Percentiles rank a stretch among this genome's conserved stretches.
phyloP scores from a whole-genome alignment of 2,113 vertebrate genomes.

The Peromyscus californicus region DNA sequence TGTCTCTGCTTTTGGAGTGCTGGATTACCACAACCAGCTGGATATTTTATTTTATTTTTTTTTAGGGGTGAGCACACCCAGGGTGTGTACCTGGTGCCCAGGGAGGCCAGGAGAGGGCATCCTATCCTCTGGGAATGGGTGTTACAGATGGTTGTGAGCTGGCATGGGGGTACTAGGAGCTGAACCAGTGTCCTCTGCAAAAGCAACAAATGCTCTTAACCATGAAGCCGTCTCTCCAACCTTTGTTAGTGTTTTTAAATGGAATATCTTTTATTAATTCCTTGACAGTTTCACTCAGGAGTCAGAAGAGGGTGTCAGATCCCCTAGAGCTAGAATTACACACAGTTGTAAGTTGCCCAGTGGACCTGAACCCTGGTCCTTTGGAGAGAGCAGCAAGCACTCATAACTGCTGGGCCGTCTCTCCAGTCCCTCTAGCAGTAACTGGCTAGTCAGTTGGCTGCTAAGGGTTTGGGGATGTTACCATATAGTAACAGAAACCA shows the following conservation, averaged over 20 bases:
- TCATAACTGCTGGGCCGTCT: background rate
- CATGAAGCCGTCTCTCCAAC: background rate
- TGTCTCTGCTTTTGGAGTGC: background rate
- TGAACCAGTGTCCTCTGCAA: background rate
- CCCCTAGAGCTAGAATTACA: background rate
- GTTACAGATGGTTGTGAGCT: background rate
- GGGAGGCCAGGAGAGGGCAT: background rate
- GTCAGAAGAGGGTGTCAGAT: background rate
- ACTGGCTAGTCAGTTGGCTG: background rate
- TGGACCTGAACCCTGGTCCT: background rate
- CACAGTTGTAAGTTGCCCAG: background rate
- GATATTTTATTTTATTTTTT: background rate
- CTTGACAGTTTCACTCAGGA: background rate
- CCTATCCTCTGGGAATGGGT: background rate
- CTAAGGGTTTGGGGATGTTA: background rate
- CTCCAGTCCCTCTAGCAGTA: background rate
- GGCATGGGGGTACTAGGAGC: background rate
- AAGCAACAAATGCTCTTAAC: background rate
- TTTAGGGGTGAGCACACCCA: background rate
- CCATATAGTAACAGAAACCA: background rate
- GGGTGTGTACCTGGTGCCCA: background rate
- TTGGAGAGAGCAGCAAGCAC: background rate
- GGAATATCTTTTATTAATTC: background rate
- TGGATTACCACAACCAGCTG: background rate
- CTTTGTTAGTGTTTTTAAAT: background rate